phyloP scores from a whole-genome alignment of 2,113 vertebrate species.

The Elephantulus edwardii region DNA sequence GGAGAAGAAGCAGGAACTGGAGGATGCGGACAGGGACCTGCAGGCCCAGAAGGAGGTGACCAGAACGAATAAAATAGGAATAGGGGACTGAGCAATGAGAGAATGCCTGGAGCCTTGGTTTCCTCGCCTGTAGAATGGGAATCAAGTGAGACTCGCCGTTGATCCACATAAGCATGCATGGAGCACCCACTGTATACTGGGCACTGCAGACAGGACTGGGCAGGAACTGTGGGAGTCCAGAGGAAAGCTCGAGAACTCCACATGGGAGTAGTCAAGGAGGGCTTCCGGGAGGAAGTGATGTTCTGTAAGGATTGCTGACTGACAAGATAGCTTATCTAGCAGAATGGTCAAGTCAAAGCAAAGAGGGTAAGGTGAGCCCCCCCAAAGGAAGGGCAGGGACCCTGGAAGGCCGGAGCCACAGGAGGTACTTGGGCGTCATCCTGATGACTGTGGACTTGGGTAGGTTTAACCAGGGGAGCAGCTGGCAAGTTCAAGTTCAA shows the following conservation, averaged over 20 bases:
- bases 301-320: neutral
- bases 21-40: conserved; percentile 63
- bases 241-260: neutral
- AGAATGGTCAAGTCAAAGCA: neutral
- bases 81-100: neutral
- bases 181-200: neutral
- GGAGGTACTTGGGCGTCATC: neutral
- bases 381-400: neutral
- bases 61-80: neutral
- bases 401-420: rapidly evolving
- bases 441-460: too few relatives aligned
- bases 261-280: neutral
- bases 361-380: neutral
- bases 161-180: neutral
- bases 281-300: conserved; percentile 35
- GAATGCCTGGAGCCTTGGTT: too few relatives aligned
- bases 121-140: neutral
- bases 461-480: neutral
- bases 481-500: too few relatives aligned
- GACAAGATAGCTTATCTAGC: neutral
- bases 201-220: neutral
- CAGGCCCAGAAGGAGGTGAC: conserved; percentile 82
- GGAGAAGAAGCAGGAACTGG: conserved; percentile 82
- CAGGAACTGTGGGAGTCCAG: neutral
- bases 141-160: neutral